These are phyloP conservation scores for Synergus itoensis DNA, from an alignment of 2,888 invertebrate species.

Conservation along the genomic window DNA sequence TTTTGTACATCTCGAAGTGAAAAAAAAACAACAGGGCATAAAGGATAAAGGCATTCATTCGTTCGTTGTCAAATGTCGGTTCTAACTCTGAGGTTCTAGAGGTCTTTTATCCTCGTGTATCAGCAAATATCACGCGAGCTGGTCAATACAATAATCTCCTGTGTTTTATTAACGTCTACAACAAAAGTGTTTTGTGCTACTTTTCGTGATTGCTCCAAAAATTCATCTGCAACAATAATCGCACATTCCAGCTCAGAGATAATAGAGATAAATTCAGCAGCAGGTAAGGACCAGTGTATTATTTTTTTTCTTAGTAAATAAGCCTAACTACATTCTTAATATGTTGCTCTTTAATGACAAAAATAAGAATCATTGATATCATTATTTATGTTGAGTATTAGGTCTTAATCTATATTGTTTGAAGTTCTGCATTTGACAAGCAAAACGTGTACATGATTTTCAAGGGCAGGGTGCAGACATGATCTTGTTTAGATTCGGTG, in stretches of 20 bases:
- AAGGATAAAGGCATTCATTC: background rate
- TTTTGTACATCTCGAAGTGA: background rate
- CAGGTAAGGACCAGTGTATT: slow-evolving; percentile 38
- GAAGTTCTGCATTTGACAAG: background rate
- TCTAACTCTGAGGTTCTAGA: background rate
- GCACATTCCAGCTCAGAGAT: background rate
- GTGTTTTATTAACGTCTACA: background rate
- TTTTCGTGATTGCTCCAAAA: background rate
- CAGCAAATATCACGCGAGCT: background rate
- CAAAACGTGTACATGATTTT: background rate
- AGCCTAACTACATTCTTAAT: background rate
- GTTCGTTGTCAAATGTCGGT: background rate
- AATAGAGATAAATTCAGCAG: slow-evolving; percentile 21
- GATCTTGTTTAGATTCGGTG: background rate
- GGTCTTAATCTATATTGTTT: background rate
- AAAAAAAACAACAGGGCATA: background rate
- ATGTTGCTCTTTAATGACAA: background rate
- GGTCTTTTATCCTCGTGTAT: background rate
- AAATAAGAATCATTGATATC: background rate
- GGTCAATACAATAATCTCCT: background rate
- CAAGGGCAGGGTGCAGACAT: background rate
- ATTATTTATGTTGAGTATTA: background rate
- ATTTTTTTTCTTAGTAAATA: slow-evolving; percentile 12
- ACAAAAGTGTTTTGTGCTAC: background rate
- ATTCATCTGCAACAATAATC: background rate